phyloP scores from a whole-genome alignment of 2,888 invertebrate species.

The Agrypnus murinus region DNA sequence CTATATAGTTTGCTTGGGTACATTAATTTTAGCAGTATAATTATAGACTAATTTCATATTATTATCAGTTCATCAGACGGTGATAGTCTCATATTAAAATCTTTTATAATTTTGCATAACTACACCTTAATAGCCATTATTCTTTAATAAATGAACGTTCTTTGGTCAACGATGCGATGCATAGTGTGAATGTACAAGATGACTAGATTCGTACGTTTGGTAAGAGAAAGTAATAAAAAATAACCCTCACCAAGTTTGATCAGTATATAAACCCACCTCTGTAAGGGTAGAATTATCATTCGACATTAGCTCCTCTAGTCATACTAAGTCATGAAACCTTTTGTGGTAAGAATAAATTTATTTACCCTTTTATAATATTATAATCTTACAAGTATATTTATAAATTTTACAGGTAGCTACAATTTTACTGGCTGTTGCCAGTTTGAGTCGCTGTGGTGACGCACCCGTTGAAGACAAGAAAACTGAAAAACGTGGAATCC shows the following conservation, averaged over 20 bases:
- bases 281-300: slow-evolving; percentile 57
- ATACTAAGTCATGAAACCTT: slow-evolving; percentile 52
- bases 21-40: too few relatives aligned
- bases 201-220: slow-evolving; percentile 56
- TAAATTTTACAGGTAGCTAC: slow-evolving; percentile 37
- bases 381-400: neutral
- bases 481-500: slow-evolving; percentile 54
- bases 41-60: too few relatives aligned
- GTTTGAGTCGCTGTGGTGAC: slow-evolving; percentile 42
- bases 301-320: slow-evolving; percentile 53
- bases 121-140: too few relatives aligned
- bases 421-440: slow-evolving; percentile 43
- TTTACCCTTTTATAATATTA: neutral
- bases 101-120: too few relatives aligned
- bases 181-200: slow-evolving; percentile 52
- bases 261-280: slow-evolving; percentile 54
- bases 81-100: too few relatives aligned
- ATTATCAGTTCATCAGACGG: too few relatives aligned
- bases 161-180: slow-evolving; percentile 48
- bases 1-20: too few relatives aligned
- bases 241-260: slow-evolving; percentile 55
- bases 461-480: slow-evolving; percentile 51
- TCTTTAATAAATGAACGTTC: slow-evolving; percentile 35
- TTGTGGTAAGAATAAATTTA: slow-evolving; percentile 43
- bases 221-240: slow-evolving; percentile 56